Percentiles rank a stretch among this genome's conserved stretches.
Evolutionary conservation across 2,888 invertebrate genomes (phyloP).

Genomic region (Orchesella flavescens): DNA sequence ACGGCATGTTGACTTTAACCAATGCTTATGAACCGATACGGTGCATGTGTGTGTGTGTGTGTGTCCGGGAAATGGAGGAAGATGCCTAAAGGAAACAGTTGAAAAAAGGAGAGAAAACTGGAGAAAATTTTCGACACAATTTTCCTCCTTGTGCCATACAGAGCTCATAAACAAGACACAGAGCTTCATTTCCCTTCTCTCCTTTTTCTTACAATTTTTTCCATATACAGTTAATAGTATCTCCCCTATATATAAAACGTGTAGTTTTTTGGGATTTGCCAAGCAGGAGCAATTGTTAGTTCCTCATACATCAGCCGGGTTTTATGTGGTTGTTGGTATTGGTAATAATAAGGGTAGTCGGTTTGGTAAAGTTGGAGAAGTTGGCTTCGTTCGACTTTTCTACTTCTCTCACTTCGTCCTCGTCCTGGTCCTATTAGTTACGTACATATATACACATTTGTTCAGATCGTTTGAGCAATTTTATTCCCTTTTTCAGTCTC

Average conservation of each 20-base stretch:
- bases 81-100: constrained; percentile 39
- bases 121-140: constrained; percentile 49
- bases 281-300: constrained; percentile 23
- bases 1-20: constrained; percentile 45
- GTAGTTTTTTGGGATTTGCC: constrained; percentile 32
- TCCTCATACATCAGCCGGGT: constrained; percentile 39
- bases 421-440: not conserved
- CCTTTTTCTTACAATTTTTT: constrained; percentile 33
- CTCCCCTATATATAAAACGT: constrained; percentile 13
- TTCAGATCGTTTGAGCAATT: not conserved
- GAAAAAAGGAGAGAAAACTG: constrained; percentile 25
- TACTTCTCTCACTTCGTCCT: constrained; percentile 12
- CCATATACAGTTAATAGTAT: not conserved
- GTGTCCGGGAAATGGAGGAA: constrained; percentile 35
- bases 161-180: constrained; percentile 56
- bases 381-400: constrained; percentile 10
- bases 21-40: not conserved
- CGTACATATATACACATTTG: constrained; percentile 3
- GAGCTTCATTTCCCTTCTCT: constrained; percentile 50
- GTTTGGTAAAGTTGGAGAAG: not conserved
- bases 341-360: constrained; percentile 39
- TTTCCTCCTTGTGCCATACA: constrained; percentile 44
- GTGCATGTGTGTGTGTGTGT: no score
- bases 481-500: no score
- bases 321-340: constrained; percentile 42